Conservation (phyloP, 2,888 invertebrate genomes). For the Copidosoma aretas region DNA sequence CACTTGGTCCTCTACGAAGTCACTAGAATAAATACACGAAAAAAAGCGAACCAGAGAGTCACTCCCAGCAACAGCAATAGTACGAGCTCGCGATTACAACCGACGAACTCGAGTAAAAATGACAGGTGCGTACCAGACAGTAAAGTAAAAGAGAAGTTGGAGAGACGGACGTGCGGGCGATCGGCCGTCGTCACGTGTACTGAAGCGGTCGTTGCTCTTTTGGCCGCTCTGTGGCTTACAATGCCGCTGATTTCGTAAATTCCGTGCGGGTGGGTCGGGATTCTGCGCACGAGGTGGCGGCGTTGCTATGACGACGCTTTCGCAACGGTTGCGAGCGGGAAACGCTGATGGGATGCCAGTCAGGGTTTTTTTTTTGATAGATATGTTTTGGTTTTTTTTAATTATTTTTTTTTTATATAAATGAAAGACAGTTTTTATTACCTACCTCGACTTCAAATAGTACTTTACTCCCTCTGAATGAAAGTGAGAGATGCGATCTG, state of each 20-base stretch:
- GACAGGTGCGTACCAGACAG: neutral
- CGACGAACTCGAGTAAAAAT: neutral
- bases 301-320: neutral
- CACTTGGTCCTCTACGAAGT: neutral
- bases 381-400: neutral
- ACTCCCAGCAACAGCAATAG: neutral
- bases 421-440: too few relatives aligned
- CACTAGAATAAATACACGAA: neutral
- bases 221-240: slow-evolving; percentile 49
- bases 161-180: slow-evolving; percentile 45
- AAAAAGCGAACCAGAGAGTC: neutral
- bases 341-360: neutral
- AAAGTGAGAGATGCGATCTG: too few relatives aligned
- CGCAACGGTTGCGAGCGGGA: neutral
- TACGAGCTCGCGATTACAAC: neutral
- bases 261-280: neutral
- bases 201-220: slow-evolving; percentile 53
- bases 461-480: too few relatives aligned
- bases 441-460: too few relatives aligned
- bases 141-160: neutral
- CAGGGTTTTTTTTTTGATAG: neutral
- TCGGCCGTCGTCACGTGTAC: slow-evolving; percentile 59
- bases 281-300: neutral
- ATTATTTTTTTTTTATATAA: too few relatives aligned
- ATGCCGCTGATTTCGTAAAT: neutral